phyloP scores from a whole-genome alignment of 2,113 vertebrate genomes.

The Mustela lutreola region DNA sequence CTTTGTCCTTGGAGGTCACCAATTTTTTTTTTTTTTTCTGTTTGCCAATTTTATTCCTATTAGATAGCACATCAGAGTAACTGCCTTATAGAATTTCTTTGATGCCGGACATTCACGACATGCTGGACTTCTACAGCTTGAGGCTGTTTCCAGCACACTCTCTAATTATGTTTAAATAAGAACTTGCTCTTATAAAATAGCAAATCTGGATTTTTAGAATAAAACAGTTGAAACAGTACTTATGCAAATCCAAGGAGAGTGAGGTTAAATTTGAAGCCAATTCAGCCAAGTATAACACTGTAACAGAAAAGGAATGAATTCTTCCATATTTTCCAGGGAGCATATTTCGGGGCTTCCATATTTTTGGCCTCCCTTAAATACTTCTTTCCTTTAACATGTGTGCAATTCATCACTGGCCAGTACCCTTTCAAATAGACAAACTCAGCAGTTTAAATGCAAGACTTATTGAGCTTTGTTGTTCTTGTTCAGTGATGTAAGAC shows the following conservation, averaged over 20 bases:
- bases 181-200: slow-evolving; percentile 48
- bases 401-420: slow-evolving; percentile 17
- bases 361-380: slow-evolving; percentile 40
- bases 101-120: slow-evolving; percentile 63
- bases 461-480: neutral
- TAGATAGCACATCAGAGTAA: slow-evolving; percentile 32
- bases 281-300: slow-evolving; percentile 34
- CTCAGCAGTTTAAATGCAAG: slow-evolving; percentile 39
- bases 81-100: slow-evolving; percentile 26
- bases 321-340: neutral
- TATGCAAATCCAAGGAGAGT: slow-evolving; percentile 64
- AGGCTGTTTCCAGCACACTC: slow-evolving; percentile 67
- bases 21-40: slow-evolving; percentile 26
- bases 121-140: slow-evolving; percentile 44
- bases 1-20: slow-evolving; percentile 66
- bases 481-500: slow-evolving; percentile 56
- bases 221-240: slow-evolving; percentile 58
- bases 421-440: slow-evolving; percentile 36
- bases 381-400: slow-evolving; percentile 45
- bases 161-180: slow-evolving; percentile 76
- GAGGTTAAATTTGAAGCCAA: slow-evolving; percentile 46
- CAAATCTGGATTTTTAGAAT: slow-evolving; percentile 74
- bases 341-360: slow-evolving; percentile 9
- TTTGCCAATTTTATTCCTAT: slow-evolving; percentile 18
- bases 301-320: slow-evolving; percentile 56